Base-by-base conservation (phyloP, 2,888 invertebrate species). In the Kryphioiulus occultus region DNA sequence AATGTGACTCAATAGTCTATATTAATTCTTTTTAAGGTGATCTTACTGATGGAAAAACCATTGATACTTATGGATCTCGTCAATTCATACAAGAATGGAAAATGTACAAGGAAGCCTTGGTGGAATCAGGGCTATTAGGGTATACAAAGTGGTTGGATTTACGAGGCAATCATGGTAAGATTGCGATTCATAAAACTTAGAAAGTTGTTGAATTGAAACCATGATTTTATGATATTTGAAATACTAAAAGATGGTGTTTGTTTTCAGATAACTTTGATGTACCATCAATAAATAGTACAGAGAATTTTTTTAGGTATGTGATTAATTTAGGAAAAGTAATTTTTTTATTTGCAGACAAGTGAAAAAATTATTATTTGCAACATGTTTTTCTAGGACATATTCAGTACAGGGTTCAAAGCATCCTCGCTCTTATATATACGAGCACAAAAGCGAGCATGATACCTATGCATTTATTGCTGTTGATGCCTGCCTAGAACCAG, bases 181-280 rank as follows among this genome's bases (percentile, higher is more conserved):
- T n/a, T n/a, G n/a, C n/a, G n/a, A n/a, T n/a, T n/a, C n/a, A n/a
- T n/a, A n/a, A n/a, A n/a, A n/a, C n/a, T n/a, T n/a, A n/a, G n/a
- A n/a, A n/a, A n/a, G n/a, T n/a, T n/a, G n/a, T n/a, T n/a, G n/a
- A n/a, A n/a, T n/a, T n/a, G n/a, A n/a, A n/a, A n/a, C n/a, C n/a
- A n/a, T n/a, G n/a, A n/a, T n/a, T n/a, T n/a, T n/a, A n/a, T n/a
- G n/a, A n/a, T n/a, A n/a, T n/a, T n/a, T n/a, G n/a, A n/a, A n/a
- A n/a, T n/a, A 35, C 35, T 7, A 35, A 35, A 4, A 35, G 35
- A 35, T 35, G 35, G 35, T 82, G 2, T 82, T n/a, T 82, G 89
- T 88, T 94, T 94, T 26, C 93, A 97, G 97, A 98, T 94, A 96
- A 96, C 91, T 97, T 98, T 92, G 96, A 97, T 92, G 95, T 97